Base-by-base conservation (phyloP, 2,888 invertebrate genomes). In the Orthosia cruda region DNA sequence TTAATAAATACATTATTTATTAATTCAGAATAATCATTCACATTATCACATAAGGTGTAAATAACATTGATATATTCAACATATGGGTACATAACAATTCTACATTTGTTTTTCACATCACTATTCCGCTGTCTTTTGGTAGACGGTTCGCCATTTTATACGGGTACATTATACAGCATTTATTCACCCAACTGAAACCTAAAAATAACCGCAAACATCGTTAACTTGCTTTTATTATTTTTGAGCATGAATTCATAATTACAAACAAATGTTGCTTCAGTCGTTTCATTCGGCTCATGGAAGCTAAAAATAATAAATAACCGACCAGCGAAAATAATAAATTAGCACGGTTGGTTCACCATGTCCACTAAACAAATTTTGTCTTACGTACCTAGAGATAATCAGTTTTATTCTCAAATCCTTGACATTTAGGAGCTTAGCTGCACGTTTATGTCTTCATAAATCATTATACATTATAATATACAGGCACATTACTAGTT, bases 181-280 rank as follows among this genome's bases (percentile, higher is more conserved):
- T 71, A 52, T 70, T 71, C 45, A 20, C 11, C 13, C 45, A 71
- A 59, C 15, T 55, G 40, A 62, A 55, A 55, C 9, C 52, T 62
- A 23, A 45, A 80, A 79, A 69, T 40, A 69, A 64, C 59, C 20
- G 47, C 40, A 20, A 55, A n/a, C 45, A 50, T 50, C 63, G 13
- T 61, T 50, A 66, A 32, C 20, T 47, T 71, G 47, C 47, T 26
- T 72, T 65, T 74, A 66, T 59, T 66, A 66, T 66, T 69, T 74
- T 77, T 58, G 26, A 77, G n/a, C 73, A 63, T 64, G 52, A 71
- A 80, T 67, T 55, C 62, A 69, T 69, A 80, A 82, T 80, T 75
- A 83, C 68, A 66, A 80, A 75, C 75, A 79, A 80, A 71, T 80
- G 77, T 73, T 72, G 26, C 54, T 65, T 52, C 64, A 40, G 78